Base-by-base conservation (phyloP, 2,888 invertebrate genomes). In the Caenorhabditis japonica region DNA sequence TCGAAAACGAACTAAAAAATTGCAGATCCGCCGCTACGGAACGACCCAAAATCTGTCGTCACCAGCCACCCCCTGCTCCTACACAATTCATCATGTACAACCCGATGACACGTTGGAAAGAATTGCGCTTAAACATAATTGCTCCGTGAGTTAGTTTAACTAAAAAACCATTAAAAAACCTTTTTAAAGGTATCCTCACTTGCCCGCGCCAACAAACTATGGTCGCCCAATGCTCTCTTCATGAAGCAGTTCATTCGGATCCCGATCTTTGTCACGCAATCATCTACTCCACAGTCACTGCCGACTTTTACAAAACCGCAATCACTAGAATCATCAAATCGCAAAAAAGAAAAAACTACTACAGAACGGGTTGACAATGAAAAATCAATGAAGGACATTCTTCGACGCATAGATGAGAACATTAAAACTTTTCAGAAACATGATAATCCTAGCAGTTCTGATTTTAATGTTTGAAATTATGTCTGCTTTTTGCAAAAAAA, bases 11-110 rank as follows among this genome's bases (percentile, higher is more conserved):
- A 39, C 13, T 39, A 19, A 25, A 34, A 27, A 12, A 15, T 44
- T 70, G 21, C 49, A 81, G 81, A 80, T 83, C 21, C 68, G 79
- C 2, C 49, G 75, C 12, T 81, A 81, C 59, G 81, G 81, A 8
- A 80, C 80, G 38, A 82, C 82, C 1, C 71, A 73, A 49, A 68
- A 43, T 17, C 59, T 60, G 30, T 69, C 66, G 5, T 51, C 75
- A 15, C 66, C 75, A 19, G 70, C 43, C 4, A 75, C 66, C 0
- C 70, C 78, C 13, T 52, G 52, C n/a, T 44, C 75, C 25, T 77
- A 74, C 47, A 52, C 56, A 23, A 60, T 61, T 27, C 72, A 80
- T 49, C 55, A 71, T 8, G 77, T 80, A 10, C 60, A 69, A 39
- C 17, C 70, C 1, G 61, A 72, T 15, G 82, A 82, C 41, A 80